These are phyloP conservation scores for Cacoxenus indagator DNA, from an alignment of 2,888 invertebrate species.

Conservation along the genomic window DNA sequence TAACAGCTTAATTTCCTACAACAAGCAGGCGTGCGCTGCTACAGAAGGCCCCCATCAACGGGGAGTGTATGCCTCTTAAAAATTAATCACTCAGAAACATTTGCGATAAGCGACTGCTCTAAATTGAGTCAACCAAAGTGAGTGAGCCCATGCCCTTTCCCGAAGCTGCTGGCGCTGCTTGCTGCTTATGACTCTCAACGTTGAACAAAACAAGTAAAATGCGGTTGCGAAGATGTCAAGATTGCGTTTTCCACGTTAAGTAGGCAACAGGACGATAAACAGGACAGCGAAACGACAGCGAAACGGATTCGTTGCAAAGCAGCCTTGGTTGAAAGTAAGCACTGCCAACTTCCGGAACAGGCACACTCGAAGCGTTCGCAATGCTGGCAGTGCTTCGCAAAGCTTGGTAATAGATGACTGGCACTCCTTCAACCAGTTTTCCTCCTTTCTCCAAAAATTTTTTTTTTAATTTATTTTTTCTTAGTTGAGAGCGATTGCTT, in stretches of 20 bases:
- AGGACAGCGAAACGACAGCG: not conserved
- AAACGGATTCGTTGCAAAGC: too few relatives aligned
- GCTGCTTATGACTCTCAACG: not conserved
- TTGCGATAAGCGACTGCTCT: conserved; percentile 17
- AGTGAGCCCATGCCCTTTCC: not conserved
- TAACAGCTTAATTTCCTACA: conserved; percentile 15
- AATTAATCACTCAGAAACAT: conserved; percentile 32
- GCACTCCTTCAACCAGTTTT: too few relatives aligned
- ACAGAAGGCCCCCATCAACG: not conserved
- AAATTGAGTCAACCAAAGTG: not conserved
- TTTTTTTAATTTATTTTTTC: too few relatives aligned
- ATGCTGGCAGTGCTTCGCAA: not conserved
- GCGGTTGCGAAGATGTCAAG: not conserved
- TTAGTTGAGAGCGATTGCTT: too few relatives aligned
- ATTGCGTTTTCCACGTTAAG: not conserved
- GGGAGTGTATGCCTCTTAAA: conserved; percentile 16
- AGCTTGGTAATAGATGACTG: too few relatives aligned
- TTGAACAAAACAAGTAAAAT: not conserved
- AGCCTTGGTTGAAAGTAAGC: not conserved
- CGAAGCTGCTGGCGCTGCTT: not conserved
- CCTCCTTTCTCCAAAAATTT: too few relatives aligned
- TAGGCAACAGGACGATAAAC: not conserved
- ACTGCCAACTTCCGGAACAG: not conserved
- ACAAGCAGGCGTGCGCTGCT: not conserved
- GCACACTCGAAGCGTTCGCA: not conserved